phyloP scores from a whole-genome alignment of 2,113 vertebrate genomes.

The Perca flavescens region DNA sequence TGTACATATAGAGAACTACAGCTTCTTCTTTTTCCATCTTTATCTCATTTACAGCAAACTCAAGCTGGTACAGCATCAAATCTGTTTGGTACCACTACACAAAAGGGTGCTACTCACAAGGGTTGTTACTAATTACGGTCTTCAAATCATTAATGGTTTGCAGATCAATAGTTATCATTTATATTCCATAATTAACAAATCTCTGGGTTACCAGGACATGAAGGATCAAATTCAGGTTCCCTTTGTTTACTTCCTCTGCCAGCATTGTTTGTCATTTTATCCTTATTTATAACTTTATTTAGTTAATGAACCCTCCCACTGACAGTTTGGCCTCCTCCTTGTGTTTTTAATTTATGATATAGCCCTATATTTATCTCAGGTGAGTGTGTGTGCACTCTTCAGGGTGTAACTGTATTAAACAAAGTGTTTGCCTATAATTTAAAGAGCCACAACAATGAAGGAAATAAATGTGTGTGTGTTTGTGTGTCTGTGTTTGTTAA shows the following conservation, averaged over 20 bases:
- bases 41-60: background rate
- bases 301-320: background rate
- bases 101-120: background rate
- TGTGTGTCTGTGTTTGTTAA: background rate
- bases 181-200: background rate
- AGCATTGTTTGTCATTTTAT: background rate
- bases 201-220: background rate
- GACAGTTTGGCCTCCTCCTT: background rate
- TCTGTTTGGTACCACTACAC: background rate
- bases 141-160: background rate
- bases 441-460: background rate
- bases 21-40: background rate
- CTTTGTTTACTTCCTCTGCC: background rate
- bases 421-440: background rate
- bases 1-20: conserved; percentile 8
- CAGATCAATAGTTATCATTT: background rate
- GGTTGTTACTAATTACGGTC: background rate
- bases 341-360: background rate
- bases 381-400: background rate
- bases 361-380: too few species aligned
- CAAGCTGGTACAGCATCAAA: background rate
- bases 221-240: background rate
- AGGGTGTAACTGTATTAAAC: conserved; percentile 9
- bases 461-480: background rate
- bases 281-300: background rate